Percentiles rank a stretch among this genome's conserved stretches.
phyloP scores from a whole-genome alignment of 2,888 invertebrate species.

The Ennomos erosarius region DNA sequence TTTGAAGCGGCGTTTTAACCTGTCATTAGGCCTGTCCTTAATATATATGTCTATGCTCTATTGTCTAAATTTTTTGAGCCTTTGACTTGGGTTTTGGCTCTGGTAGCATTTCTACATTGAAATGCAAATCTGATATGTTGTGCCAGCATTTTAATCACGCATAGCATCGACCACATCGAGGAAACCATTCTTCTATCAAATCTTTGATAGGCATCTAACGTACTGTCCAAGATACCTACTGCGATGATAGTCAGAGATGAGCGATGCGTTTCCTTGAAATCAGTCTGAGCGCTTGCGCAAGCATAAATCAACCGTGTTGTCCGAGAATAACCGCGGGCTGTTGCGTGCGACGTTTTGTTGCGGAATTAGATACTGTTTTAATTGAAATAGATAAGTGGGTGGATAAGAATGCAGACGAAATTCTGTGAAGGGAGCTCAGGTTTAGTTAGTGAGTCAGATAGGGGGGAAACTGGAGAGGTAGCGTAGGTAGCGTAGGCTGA shows the following conservation, averaged over 20 bases:
- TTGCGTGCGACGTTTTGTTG: slow-evolving; percentile 42
- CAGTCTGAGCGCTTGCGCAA: slow-evolving; percentile 48
- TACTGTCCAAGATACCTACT: slow-evolving; percentile 13
- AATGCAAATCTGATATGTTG: no score
- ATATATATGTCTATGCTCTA: no score
- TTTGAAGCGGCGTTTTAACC: no score
- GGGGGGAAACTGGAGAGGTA: no score
- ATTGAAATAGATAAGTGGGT: slow-evolving; percentile 34
- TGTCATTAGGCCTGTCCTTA: no score
- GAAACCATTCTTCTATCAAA: no score
- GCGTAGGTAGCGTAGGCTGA: no score
- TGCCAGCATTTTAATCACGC: no score
- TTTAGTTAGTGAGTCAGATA: slow-evolving; percentile 3
- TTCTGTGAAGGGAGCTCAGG: slow-evolving; percentile 21
- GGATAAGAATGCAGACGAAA: slow-evolving; percentile 33
- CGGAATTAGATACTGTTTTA: slow-evolving; percentile 33
- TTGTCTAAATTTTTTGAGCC: no score
- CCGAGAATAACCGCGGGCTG: slow-evolving; percentile 50
- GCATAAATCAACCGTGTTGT: slow-evolving; percentile 59
- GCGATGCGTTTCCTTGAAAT: slow-evolving; percentile 54
- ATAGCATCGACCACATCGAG: neutral
- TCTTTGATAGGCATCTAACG: neutral
- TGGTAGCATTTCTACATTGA: no score
- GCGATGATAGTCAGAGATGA: slow-evolving; percentile 34
- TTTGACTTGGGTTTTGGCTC: no score